Evolutionary conservation across 2,113 vertebrate species (phyloP), one percentile per base, ranked within the genome.

Genomic region (Centropus bengalensis): DNA sequence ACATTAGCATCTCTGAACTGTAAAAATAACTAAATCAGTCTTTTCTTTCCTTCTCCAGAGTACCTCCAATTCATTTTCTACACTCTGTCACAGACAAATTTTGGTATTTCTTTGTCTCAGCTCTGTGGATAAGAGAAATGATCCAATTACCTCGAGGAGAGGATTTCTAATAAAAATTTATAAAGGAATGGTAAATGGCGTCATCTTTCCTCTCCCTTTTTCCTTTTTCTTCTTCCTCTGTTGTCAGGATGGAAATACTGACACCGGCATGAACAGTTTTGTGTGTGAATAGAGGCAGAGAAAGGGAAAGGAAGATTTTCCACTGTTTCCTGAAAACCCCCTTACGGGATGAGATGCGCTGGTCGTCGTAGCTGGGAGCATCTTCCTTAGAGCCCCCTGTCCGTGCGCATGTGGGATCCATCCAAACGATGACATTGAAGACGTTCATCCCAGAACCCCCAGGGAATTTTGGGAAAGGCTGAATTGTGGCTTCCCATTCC

Each of bases 1-100:
- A 78, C 23, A 78, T 71, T 79, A 89, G 64, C 44, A 66, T 2
- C 54, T 73, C 27, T 47, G 58, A 93, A 76, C 74, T 69, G 70
- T 54, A 92, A 82, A 95, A 92, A 92, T 62, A 76, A 78, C 49
- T n/a, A 89, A 82, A 91, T 81, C 16, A 42, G 42, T 93, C 45
- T 86, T 82, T 64, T 55, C n/a, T 38, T 78, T 71, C 55, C 32
- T 60, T 82, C 84, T 94, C 44, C 40, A 91, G 62, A 75, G 70
- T 85, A 79, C 36, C 36, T 89, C n/a, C 45, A 82, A 3, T 82
- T 92, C 20, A 66, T 87, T 93, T 94, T 79, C 54, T 64, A 14
- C 10, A 33, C 44, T 70, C 47, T 85, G 30, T 60, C 40, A 49
- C 15, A 63, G 63, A 54, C 32, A 17, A 75, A 82, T 76, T 93